Percentiles rank a stretch among this genome's conserved stretches.
Conservation (phyloP, 2,797 vertebrate genomes). For the Triplophysa yarkandensis region DNA sequence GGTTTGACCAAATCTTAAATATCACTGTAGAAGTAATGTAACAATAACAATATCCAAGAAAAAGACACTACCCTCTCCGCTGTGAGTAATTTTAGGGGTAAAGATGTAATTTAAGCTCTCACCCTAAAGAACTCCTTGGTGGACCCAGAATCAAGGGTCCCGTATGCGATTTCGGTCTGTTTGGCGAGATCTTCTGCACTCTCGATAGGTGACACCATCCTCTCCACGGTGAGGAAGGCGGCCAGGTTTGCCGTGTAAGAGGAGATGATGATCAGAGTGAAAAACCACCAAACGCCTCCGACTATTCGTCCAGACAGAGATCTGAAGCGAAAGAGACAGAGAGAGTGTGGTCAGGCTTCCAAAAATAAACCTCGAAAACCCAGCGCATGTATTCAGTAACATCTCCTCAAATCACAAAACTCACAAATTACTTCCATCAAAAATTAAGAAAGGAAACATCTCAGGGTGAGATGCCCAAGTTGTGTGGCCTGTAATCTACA, state of each 20-base stretch:
- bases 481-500: no score
- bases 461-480: no score
- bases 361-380: not conserved
- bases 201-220: conserved; percentile 93
- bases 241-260: conserved; percentile 98
- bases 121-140: conserved; percentile 99
- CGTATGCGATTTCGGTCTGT: conserved; percentile 97
- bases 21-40: not conserved
- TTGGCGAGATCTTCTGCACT: conserved; percentile 94
- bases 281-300: conserved; percentile 99
- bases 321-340: conserved; percentile 70
- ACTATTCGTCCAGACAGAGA: conserved; percentile 98
- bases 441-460: no score
- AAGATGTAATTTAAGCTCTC: conserved; percentile 47
- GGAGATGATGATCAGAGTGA: conserved; percentile 99
- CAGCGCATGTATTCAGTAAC: not conserved
- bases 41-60: not conserved
- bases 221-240: conserved; percentile 97
- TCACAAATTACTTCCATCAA: no score
- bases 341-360: not conserved
- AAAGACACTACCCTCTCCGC: no score
- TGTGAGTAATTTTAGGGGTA: no score
- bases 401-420: not conserved
- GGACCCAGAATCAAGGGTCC: conserved; percentile 94
- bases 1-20: not conserved